Percentiles rank a stretch among this genome's conserved stretches.
Evolutionary conservation across 2,797 vertebrate species (phyloP).

Genomic region (Cossypha caffra): DNA sequence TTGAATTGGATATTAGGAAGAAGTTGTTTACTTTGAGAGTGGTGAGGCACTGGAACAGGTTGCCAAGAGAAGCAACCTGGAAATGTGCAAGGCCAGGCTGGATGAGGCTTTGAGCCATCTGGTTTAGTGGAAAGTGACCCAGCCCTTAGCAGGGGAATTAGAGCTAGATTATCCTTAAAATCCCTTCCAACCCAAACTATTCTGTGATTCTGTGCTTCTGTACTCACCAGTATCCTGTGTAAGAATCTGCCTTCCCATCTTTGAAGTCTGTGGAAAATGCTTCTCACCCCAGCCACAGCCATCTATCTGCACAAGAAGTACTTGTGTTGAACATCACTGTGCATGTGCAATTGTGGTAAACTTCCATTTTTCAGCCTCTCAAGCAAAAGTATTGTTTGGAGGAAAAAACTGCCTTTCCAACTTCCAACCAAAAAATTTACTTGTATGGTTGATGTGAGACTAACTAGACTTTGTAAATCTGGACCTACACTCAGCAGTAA

Average conservation of each 20-base stretch:
- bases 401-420: neutral
- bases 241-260: neutral
- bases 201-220: neutral
- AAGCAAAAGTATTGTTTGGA: neutral
- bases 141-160: neutral
- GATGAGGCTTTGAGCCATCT: neutral
- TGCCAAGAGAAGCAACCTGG: neutral
- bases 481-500: neutral
- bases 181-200: neutral
- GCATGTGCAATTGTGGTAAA: fast-evolving
- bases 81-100: neutral
- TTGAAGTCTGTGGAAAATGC: neutral
- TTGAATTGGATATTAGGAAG: neutral
- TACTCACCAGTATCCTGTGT: neutral
- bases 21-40: neutral
- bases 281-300: neutral
- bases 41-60: neutral
- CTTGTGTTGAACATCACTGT: neutral
- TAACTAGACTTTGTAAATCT: neutral
- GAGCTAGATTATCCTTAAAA: neutral
- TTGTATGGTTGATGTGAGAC: neutral
- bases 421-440: neutral
- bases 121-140: neutral
- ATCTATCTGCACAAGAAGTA: neutral
- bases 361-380: neutral